Conservation (phyloP, 2,888 invertebrate species). For the Microctonus hyperodae region DNA sequence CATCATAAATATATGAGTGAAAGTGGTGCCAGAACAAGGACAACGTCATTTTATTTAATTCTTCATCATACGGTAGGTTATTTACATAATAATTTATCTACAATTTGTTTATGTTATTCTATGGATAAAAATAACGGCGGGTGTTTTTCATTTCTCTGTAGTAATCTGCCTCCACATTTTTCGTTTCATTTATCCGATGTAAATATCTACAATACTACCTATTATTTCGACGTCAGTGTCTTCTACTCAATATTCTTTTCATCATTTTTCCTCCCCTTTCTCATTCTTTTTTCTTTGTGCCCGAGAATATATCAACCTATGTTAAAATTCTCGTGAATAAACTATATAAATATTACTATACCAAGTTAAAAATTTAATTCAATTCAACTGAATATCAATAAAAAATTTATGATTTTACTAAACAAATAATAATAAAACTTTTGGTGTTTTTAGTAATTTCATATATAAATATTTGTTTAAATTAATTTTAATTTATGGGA, state of each 20-base stretch:
- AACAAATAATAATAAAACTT: too few species aligned
- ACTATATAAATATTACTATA: not conserved
- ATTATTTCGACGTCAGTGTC: not conserved
- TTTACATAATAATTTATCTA: not conserved
- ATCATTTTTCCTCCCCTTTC: not conserved
- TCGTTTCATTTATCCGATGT: not conserved
- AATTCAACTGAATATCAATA: not conserved
- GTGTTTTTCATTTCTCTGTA: not conserved
- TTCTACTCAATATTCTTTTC: not conserved
- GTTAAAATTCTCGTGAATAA: slow-evolving; percentile 7
- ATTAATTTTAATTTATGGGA: not conserved
- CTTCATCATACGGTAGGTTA: slow-evolving; percentile 20
- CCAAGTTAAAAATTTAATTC: not conserved
- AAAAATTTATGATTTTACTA: not conserved
- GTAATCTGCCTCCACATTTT: not conserved
- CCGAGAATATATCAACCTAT: slow-evolving; percentile 1
- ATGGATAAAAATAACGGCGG: slow-evolving; percentile 18
- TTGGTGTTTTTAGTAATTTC: too few species aligned
- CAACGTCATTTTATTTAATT: slow-evolving; percentile 43
- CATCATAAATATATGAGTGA: slow-evolving; percentile 54
- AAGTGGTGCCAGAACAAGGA: slow-evolving; percentile 50
- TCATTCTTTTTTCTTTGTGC: not conserved
- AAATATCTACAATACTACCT: not conserved
- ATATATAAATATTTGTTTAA: too few species aligned
- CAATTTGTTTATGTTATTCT: slow-evolving; percentile 20